A percentile compares a stretch with the other conserved stretches of the same genome.
Conservation (phyloP, 2,113 vertebrate genomes). For the Lonchura striata region DNA sequence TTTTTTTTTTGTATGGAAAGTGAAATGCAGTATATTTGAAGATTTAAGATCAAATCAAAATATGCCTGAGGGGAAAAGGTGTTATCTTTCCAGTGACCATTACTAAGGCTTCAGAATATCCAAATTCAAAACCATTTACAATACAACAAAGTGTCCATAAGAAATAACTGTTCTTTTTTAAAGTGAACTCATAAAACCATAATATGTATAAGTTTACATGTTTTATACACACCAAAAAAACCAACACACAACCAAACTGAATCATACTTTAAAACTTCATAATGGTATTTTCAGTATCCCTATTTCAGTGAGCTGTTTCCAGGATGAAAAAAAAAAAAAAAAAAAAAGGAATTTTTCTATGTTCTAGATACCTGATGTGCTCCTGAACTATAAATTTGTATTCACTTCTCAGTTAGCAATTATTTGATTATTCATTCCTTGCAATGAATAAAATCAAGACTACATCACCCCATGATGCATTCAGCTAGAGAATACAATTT, state of each 20-base stretch:
- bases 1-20: background rate
- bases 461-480: background rate
- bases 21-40: background rate
- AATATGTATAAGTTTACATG: accelerated
- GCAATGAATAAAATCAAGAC: background rate
- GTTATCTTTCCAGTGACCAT: background rate
- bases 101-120: background rate
- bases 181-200: background rate
- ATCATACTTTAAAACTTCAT: background rate
- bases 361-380: background rate
- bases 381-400: background rate
- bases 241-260: background rate
- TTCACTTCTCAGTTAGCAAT: background rate
- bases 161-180: background rate
- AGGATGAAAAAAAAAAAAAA: background rate
- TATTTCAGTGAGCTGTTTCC: background rate
- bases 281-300: background rate
- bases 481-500: background rate
- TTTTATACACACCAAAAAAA: background rate
- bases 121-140: background rate
- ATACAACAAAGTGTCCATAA: background rate
- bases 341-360: background rate
- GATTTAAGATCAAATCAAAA: background rate
- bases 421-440: background rate
- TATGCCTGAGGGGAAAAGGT: background rate